phyloP scores from a whole-genome alignment of 2,113 vertebrate species.

The Pedionomus torquatus region DNA sequence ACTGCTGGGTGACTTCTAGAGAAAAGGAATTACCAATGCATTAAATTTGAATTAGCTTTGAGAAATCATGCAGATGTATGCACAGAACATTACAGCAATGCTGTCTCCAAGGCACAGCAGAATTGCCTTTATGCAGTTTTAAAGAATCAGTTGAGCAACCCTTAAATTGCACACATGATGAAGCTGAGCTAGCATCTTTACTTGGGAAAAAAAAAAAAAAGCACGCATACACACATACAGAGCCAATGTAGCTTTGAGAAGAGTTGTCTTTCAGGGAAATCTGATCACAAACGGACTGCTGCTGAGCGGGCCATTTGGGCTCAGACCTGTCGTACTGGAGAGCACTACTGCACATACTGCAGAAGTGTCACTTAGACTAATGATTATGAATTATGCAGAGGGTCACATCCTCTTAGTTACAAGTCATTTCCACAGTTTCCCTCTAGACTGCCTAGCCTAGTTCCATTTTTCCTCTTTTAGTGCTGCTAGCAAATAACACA shows the following conservation, averaged over 20 bases:
- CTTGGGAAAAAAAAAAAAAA: neutral
- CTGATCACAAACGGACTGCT: slow-evolving; percentile 57
- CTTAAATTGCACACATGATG: slow-evolving; percentile 75
- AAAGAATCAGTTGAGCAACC: slow-evolving; percentile 79
- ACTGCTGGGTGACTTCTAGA: slow-evolving; percentile 72
- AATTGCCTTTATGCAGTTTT: slow-evolving; percentile 81
- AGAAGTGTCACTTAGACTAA: slow-evolving; percentile 82
- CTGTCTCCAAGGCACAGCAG: slow-evolving; percentile 75
- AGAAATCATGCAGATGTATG: slow-evolving; percentile 84
- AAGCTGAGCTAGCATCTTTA: slow-evolving; percentile 79
- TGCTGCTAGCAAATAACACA: slow-evolving; percentile 66
- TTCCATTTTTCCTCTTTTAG: slow-evolving; percentile 18
- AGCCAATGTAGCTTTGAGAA: slow-evolving; percentile 59
- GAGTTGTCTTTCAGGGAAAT: slow-evolving; percentile 65
- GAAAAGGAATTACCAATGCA: slow-evolving; percentile 80
- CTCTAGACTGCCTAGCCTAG: slow-evolving; percentile 59
- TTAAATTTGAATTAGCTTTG: slow-evolving; percentile 84
- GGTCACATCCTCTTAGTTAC: slow-evolving; percentile 81
- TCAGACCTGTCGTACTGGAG: slow-evolving; percentile 36
- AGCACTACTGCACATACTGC: slow-evolving; percentile 62
- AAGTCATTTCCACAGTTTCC: slow-evolving; percentile 80
- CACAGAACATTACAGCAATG: slow-evolving; percentile 72
- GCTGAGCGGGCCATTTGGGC: slow-evolving; percentile 69
- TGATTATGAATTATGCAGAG: slow-evolving; percentile 84
- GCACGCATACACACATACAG: neutral